Base-by-base conservation (phyloP, 2,113 vertebrate species). In the Bambusicola thoracicus region DNA sequence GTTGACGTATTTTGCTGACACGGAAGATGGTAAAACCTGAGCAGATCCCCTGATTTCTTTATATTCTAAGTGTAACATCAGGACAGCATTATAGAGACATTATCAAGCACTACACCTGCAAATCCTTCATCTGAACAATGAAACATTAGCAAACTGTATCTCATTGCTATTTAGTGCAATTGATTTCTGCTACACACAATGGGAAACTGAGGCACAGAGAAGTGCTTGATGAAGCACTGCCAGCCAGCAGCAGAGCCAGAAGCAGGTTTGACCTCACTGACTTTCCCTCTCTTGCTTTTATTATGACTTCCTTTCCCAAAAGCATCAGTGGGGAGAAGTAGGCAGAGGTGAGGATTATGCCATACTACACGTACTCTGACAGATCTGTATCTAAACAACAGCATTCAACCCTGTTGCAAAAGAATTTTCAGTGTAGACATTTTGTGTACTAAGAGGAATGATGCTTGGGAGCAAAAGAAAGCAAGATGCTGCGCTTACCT, bases 401-500 rank as follows among this genome's bases (percentile, higher is more conserved):
- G n/a, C 25, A 56, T 20, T 73, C 44, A 76, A 38, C 29, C 30
- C 63, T 8, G 10, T 1, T 67, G 55, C 75, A 46, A 18, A 27
- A 11, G 2, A 53, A 75, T 11, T 81, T 15, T 48, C 53, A 30
- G 4, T 15, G 36, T 0, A 63, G 21, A 13, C 13, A 8, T 13
- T 87, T 41, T 34, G 44, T 27, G n/a, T 11, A 10, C 17, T 55
- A 68, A 55, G 77, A 79, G n/a, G 19, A 30, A 36, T 6, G 25
- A 5, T 67, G 13, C 38, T 14, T 41, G 32, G 55, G 40, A 89
- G 56, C 0, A 1, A 1, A 22, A 34, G 6, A 21, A 73, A 38
- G 68, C 5, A 24, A 86, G 53, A n/a, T 7, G 14, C 40, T 29
- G 34, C 4, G 95, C 98, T 98, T 97, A 99, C 99, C 98, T 99